Percentiles rank a stretch among this genome's conserved stretches.
Evolutionary conservation across 2,797 vertebrate species (phyloP).

Genomic region (Cynodonichthys magdalenae): DNA sequence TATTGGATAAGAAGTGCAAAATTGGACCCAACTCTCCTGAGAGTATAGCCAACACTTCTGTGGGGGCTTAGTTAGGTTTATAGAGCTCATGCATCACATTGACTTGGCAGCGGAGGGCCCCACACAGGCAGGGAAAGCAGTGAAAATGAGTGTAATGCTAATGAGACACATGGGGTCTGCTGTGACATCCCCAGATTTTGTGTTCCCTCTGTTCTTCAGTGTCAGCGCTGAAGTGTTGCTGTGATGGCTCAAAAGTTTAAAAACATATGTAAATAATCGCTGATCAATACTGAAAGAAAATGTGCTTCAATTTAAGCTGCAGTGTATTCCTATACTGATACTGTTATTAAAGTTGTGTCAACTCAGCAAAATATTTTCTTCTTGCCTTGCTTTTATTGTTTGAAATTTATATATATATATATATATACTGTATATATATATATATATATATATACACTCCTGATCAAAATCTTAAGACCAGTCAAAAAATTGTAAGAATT

Average conservation of each 20-base stretch:
- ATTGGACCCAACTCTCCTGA: constrained; percentile 57
- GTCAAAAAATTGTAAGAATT: no score
- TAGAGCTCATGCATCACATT: constrained; percentile 52
- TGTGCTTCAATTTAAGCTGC: constrained; percentile 24
- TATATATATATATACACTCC: no score
- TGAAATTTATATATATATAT: not conserved
- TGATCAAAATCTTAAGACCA: no score
- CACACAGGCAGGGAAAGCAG: constrained; percentile 43
- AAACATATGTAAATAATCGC: constrained; percentile 56
- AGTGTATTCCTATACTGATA: constrained; percentile 50
- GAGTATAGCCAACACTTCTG: constrained; percentile 46
- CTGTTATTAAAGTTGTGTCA: constrained; percentile 60
- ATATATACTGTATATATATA: no score
- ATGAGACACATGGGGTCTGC: constrained; percentile 41
- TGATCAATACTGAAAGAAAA: constrained; percentile 51
- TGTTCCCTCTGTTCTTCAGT: constrained; percentile 15
- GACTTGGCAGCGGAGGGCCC: constrained; percentile 45
- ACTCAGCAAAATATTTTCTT: constrained; percentile 43
- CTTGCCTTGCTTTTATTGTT: not conserved
- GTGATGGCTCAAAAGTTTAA: constrained; percentile 53
- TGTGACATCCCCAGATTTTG: constrained; percentile 39
- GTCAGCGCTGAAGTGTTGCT: constrained; percentile 42
- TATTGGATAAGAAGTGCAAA: constrained; percentile 57
- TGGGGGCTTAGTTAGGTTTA: constrained; percentile 64
- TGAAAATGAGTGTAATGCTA: constrained; percentile 54